A percentile compares a stretch with the other conserved stretches of the same genome.
phyloP scores from a whole-genome alignment of 2,888 invertebrate genomes.

The Agriopis marginaria region DNA sequence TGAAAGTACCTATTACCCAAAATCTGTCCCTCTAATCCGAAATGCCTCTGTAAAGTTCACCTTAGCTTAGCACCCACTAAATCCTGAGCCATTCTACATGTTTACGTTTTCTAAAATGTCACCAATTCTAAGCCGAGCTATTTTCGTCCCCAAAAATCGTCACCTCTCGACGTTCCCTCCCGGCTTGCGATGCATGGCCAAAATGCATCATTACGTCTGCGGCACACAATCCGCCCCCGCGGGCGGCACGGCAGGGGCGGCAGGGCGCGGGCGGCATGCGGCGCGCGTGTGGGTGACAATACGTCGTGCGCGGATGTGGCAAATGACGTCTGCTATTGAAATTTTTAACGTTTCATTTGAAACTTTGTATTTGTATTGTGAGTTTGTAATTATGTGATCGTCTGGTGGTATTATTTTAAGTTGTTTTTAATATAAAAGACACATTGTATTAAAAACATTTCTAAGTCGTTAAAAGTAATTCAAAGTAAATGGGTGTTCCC shows the following conservation, averaged over 20 bases:
- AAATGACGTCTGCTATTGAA: slow-evolving; percentile 36
- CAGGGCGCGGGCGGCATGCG: slow-evolving; percentile 4
- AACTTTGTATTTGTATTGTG: slow-evolving; percentile 17
- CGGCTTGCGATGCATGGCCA: slow-evolving; percentile 56
- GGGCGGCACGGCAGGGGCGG: slow-evolving; percentile 5
- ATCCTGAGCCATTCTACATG: slow-evolving; percentile 17
- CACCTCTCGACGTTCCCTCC: slow-evolving; percentile 43
- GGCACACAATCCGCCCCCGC: slow-evolving; percentile 56
- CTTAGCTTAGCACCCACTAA: slow-evolving; percentile 11
- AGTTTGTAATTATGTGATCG: not conserved
- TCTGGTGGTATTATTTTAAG: not conserved
- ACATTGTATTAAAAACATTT: not conserved
- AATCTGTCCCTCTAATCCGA: slow-evolving; percentile 6
- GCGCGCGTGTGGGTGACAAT: slow-evolving; percentile 48
- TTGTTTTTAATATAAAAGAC: not conserved
- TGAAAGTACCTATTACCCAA: not conserved
- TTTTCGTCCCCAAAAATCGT: slow-evolving; percentile 36
- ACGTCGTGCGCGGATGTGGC: slow-evolving; percentile 43
- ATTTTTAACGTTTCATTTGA: slow-evolving; percentile 39
- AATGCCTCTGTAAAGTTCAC: not conserved
- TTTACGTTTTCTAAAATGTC: slow-evolving; percentile 27
- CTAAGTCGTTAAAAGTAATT: too few species aligned
- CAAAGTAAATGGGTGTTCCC: too few species aligned
- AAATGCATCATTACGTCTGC: slow-evolving; percentile 72
- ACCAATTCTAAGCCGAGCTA: slow-evolving; percentile 16